Evolutionary conservation across 2,797 vertebrate genomes (phyloP).

Genomic region (Oreochromis mossambicus): DNA sequence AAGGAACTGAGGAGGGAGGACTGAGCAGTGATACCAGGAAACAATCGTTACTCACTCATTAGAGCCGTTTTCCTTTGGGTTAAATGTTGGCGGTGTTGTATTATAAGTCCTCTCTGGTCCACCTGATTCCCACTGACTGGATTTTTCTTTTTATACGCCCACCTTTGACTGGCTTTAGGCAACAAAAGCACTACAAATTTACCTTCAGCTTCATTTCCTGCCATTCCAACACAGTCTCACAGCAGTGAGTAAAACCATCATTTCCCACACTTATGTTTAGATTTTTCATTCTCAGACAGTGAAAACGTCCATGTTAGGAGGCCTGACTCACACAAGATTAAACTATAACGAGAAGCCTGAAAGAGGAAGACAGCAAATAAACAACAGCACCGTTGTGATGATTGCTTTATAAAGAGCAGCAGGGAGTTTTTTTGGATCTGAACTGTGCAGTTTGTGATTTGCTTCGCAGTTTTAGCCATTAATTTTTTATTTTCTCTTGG

Average conservation of each 20-base stretch:
- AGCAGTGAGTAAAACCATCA: neutral
- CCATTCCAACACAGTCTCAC: neutral
- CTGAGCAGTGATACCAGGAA: neutral
- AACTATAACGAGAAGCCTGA: neutral
- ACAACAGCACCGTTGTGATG: neutral
- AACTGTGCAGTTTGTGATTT: neutral
- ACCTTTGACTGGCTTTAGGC: neutral
- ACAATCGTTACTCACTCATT: neutral
- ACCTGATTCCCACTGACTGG: neutral
- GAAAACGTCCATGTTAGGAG: neutral
- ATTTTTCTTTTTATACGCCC: neutral
- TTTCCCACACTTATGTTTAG: neutral
- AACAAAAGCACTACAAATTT: neutral
- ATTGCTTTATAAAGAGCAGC: neutral
- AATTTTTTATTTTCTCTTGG: neutral
- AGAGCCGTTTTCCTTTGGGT: neutral
- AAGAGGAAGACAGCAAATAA: neutral
- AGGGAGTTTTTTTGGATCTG: neutral
- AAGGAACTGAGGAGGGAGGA: neutral
- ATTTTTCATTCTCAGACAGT: neutral
- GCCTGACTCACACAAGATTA: neutral
- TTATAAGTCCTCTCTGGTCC: neutral
- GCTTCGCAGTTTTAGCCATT: accelerated
- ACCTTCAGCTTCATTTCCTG: neutral
- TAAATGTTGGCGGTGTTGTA: neutral